These are phyloP conservation scores for Festucalex cinctus DNA, from an alignment of 2,113 vertebrate genomes.

Conservation along the genomic window DNA sequence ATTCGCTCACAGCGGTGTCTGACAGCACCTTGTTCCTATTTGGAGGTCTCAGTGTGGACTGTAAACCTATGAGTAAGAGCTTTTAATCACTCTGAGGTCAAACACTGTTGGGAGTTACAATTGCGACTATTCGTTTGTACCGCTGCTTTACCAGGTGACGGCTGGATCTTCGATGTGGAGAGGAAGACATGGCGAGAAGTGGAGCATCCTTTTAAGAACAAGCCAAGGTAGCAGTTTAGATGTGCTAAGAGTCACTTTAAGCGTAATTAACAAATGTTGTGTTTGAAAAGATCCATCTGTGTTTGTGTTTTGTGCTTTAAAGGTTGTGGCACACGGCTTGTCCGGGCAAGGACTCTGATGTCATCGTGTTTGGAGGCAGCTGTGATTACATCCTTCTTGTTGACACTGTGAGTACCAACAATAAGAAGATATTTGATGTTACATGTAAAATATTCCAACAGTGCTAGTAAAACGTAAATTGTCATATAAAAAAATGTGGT, in stretches of 20 bases:
- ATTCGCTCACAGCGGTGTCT: conserved; percentile 83
- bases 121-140: background rate
- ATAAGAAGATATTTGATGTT: background rate
- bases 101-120: background rate
- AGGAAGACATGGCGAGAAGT: conserved; percentile 85
- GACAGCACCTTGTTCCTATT: conserved; percentile 86
- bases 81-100: background rate
- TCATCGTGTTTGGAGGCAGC: conserved; percentile 94
- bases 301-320: conserved; percentile 7
- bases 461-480: no score
- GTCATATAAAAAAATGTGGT: no score
- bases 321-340: conserved; percentile 92
- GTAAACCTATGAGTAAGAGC: conserved; percentile 86
- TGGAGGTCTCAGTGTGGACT: conserved; percentile 87
- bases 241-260: background rate
- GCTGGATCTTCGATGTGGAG: conserved; percentile 81
- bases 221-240: conserved; percentile 77
- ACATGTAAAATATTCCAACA: no score
- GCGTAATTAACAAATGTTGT: background rate
- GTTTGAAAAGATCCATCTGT: background rate
- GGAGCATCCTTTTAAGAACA: conserved; percentile 81
- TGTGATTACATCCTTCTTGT: conserved; percentile 89
- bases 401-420: conserved; percentile 81
- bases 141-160: conserved; percentile 67
- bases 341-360: conserved; percentile 84